A percentile compares a stretch with the other conserved stretches of the same genome.
Evolutionary conservation across 2,797 vertebrate species (phyloP).

Genomic region (Triplophysa bombifrons): DNA sequence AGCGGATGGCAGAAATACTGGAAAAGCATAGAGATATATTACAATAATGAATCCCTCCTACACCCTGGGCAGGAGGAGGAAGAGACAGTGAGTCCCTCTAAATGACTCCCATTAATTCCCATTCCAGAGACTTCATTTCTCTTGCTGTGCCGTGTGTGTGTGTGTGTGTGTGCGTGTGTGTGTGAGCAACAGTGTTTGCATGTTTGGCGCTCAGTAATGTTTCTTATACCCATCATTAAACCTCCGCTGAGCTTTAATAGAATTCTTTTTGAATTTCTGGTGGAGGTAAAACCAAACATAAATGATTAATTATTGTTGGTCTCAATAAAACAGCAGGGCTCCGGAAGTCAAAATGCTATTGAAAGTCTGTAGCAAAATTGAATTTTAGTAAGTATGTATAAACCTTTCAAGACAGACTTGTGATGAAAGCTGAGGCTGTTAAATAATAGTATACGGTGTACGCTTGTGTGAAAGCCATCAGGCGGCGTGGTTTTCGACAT

Average conservation of each 20-base stretch:
- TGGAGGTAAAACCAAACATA: conserved; percentile 22
- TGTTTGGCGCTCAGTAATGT: conserved; percentile 24
- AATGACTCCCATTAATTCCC: conserved; percentile 49
- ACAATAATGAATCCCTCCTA: conserved; percentile 51
- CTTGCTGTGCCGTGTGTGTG: conserved; percentile 2
- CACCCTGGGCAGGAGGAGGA: conserved; percentile 35
- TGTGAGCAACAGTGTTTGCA: conserved; percentile 1
- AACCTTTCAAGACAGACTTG: background rate
- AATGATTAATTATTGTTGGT: conserved; percentile 10
- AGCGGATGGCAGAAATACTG: conserved; percentile 28
- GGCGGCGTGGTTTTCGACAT: background rate
- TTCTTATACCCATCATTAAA: conserved; percentile 27
- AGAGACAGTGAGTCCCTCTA: conserved; percentile 20
- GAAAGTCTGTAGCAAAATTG: background rate
- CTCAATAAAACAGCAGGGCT: background rate
- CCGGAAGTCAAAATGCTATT: background rate
- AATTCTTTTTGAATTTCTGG: conserved; percentile 23
- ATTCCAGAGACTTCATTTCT: conserved; percentile 17
- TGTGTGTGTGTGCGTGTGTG: background rate
- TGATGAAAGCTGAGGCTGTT: background rate
- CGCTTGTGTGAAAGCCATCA: background rate
- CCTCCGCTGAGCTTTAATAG: conserved; percentile 31
- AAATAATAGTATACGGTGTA: background rate
- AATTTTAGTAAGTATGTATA: conserved; percentile 8
- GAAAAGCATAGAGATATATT: conserved; percentile 22